These are phyloP conservation scores for Promerops cafer DNA, from an alignment of 2,113 vertebrate genomes.

Conservation along the genomic window DNA sequence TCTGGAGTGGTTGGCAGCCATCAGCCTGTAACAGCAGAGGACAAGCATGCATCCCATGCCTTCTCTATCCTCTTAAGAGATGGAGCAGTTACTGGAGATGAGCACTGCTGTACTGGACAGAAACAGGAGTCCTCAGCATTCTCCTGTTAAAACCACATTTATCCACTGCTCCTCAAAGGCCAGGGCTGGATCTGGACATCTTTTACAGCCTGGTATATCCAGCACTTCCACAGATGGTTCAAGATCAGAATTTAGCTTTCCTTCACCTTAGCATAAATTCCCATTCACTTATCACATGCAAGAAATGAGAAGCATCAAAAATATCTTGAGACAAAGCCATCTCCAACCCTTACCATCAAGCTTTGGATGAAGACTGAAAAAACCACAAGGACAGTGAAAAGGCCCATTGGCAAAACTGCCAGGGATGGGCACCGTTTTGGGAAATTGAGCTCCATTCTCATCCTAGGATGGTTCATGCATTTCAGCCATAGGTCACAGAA, in stretches of 20 bases:
- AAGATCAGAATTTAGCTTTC: background rate
- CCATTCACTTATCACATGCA: background rate
- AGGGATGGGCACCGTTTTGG: background rate
- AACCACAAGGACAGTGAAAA: background rate
- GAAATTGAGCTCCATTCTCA: background rate
- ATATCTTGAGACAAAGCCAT: background rate
- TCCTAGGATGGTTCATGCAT: background rate
- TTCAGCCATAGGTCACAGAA: background rate
- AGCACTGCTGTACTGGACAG: background rate
- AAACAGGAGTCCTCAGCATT: background rate
- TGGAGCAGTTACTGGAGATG: background rate
- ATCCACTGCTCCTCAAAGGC: background rate
- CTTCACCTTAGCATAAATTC: background rate
- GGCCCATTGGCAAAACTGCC: background rate
- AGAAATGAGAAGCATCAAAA: background rate
- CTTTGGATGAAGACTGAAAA: background rate
- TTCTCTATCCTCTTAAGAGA: background rate
- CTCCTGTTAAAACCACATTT: background rate
- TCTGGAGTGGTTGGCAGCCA: background rate
- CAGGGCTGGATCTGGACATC: background rate
- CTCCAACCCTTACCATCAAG: background rate
- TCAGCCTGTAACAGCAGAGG: background rate
- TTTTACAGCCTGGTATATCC: background rate
- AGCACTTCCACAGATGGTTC: background rate
- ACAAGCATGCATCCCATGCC: background rate